A percentile compares a stretch with the other conserved stretches of the same genome.
Conservation (phyloP, 1,140 invertebrate species). For the Vanessa atalanta region DNA sequence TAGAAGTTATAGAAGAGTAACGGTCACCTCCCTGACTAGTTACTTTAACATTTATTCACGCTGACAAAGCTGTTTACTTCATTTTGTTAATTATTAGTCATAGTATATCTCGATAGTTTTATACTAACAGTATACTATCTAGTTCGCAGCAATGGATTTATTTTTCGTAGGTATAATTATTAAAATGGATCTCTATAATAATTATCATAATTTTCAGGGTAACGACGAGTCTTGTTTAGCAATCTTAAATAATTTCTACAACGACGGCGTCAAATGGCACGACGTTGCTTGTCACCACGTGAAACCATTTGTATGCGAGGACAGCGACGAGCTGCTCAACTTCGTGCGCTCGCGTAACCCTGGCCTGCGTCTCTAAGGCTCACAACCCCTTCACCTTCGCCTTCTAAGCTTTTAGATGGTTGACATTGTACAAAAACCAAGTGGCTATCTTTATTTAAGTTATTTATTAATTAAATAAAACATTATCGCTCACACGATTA, state of each 20-base stretch:
- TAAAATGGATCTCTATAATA: background rate
- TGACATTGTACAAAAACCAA: constrained; percentile 73
- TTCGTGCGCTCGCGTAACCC: constrained; percentile 93
- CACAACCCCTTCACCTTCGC: constrained; percentile 40
- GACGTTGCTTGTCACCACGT: constrained; percentile 95
- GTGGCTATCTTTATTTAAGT: constrained; percentile 69
- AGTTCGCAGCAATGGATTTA: too few relatives aligned
- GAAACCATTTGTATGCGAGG: constrained; percentile 96
- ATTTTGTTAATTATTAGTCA: too few relatives aligned
- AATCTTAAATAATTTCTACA: constrained; percentile 95
- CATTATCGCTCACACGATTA: constrained; percentile 10
- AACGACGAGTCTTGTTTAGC: constrained; percentile 95
- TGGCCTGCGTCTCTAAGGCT: constrained; percentile 87
- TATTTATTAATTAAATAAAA: constrained; percentile 69
- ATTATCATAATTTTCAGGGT: constrained; percentile 81
- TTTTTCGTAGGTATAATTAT: too few relatives aligned
- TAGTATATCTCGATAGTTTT: too few relatives aligned
- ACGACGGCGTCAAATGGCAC: constrained; percentile 95
- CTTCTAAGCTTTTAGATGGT: constrained; percentile 58
- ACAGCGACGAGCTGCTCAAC: constrained; percentile 94
- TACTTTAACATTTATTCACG: too few relatives aligned
- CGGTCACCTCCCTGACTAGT: background rate
- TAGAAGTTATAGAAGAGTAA: background rate
- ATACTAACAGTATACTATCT: too few relatives aligned
- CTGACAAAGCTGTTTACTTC: too few relatives aligned